Percentiles rank a stretch among this genome's conserved stretches.
These are phyloP conservation scores for Eospalax fontanierii DNA, from an alignment of 2,797 vertebrate species.

Conservation along the genomic window DNA sequence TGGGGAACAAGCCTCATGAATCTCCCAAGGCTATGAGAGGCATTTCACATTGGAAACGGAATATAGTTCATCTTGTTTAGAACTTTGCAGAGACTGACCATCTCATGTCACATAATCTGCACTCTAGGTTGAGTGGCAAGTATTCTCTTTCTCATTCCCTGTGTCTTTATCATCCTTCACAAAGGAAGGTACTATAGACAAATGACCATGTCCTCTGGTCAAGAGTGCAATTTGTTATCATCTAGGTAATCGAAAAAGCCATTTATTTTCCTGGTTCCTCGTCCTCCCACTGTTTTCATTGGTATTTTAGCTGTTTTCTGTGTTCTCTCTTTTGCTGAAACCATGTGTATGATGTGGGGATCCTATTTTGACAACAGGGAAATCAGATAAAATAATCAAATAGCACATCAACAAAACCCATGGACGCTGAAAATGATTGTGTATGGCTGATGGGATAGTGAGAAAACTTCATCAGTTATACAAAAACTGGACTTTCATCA, in stretches of 20 bases:
- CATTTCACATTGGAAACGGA: background rate
- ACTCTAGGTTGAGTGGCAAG: background rate
- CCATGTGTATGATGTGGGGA: background rate
- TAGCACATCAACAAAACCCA: background rate
- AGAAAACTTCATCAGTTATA: background rate
- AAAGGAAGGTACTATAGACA: background rate
- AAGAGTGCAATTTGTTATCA: background rate
- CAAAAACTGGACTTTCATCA: too few relatives aligned
- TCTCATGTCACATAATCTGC: background rate
- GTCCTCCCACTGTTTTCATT: background rate
- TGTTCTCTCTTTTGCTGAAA: background rate
- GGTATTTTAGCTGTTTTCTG: background rate
- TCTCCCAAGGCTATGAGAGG: too few relatives aligned
- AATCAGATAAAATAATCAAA: background rate
- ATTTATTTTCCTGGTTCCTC: background rate
- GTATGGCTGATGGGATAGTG: background rate
- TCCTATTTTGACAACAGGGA: background rate
- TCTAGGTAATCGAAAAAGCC: background rate
- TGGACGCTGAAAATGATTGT: background rate
- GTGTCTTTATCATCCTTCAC: background rate
- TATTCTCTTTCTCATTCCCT: background rate
- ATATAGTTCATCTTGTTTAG: background rate
- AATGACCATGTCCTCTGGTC: background rate
- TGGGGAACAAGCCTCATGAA: too few relatives aligned
- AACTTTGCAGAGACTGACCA: too few relatives aligned